Conservation (phyloP, 2,113 vertebrate species). For the Triplophysa dalaica region DNA sequence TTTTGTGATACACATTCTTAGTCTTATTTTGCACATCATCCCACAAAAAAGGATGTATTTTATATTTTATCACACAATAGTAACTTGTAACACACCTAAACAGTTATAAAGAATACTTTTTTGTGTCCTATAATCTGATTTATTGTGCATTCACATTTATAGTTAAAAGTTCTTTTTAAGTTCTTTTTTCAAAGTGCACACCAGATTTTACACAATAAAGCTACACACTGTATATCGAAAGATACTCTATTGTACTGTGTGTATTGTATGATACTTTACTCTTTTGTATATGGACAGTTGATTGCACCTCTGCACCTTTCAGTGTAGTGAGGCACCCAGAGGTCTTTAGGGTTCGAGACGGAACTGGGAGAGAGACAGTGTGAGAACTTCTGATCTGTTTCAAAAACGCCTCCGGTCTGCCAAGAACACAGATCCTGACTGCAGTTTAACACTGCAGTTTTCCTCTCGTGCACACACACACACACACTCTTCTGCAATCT, state of each 20-base stretch:
- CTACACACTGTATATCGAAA: background rate
- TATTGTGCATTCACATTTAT: no score
- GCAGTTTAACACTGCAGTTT: slow-evolving; percentile 56
- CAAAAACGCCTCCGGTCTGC: slow-evolving; percentile 57
- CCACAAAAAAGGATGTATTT: background rate
- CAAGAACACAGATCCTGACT: slow-evolving; percentile 61
- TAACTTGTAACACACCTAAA: no score
- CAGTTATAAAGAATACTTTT: no score
- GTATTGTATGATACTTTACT: background rate
- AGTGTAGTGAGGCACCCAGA: slow-evolving; percentile 41
- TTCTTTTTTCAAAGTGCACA: background rate
- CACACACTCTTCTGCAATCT: slow-evolving; percentile 55
- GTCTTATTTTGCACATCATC: background rate
- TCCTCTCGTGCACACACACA: slow-evolving; percentile 36
- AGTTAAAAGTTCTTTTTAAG: no score
- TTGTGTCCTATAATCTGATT: no score
- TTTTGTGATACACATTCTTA: background rate
- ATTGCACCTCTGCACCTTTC: slow-evolving; percentile 32
- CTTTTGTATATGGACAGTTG: slow-evolving; percentile 43
- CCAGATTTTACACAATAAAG: background rate
- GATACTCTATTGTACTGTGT: background rate
- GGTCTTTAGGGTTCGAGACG: slow-evolving; percentile 29
- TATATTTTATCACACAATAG: no score
- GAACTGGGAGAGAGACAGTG: slow-evolving; percentile 48
- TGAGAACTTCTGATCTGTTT: slow-evolving; percentile 58